phyloP scores from a whole-genome alignment of 2,797 vertebrate species.

The Echeneis naucrates region DNA sequence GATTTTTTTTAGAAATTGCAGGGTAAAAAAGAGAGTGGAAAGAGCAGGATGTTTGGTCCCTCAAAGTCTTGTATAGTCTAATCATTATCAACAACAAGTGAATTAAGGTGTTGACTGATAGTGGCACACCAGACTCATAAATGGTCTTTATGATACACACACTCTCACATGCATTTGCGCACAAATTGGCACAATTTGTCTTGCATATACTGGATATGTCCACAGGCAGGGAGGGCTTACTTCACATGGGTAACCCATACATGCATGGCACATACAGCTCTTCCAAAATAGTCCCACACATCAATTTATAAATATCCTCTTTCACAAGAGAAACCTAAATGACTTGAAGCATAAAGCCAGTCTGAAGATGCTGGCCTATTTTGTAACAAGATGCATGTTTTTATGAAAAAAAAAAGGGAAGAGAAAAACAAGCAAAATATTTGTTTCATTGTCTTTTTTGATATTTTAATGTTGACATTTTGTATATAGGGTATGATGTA shows the following conservation, averaged over 20 bases:
- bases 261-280: conserved; percentile 63
- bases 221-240: conserved; percentile 50
- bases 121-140: conserved; percentile 13
- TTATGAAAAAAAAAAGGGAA: conserved; percentile 45
- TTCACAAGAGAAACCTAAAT: conserved; percentile 41
- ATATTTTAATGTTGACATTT: conserved; percentile 70
- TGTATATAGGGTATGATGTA: conserved; percentile 80
- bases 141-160: conserved; percentile 18
- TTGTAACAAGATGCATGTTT: conserved; percentile 54
- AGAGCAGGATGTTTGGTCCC: background rate
- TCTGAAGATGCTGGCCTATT: conserved; percentile 34
- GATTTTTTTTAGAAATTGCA: conserved; percentile 11
- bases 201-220: conserved; percentile 58
- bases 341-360: conserved; percentile 37
- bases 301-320: conserved; percentile 64
- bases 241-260: conserved; percentile 67
- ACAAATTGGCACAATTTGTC: conserved; percentile 49
- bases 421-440: conserved; percentile 44
- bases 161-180: background rate
- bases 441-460: conserved; percentile 67
- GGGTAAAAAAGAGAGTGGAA: background rate
- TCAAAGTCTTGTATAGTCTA: conserved; percentile 7
- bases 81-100: background rate
- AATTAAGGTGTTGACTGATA: conserved; percentile 3
- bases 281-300: conserved; percentile 71